These are phyloP conservation scores for Thecophora atra DNA, from an alignment of 2,888 invertebrate species.

Conservation along the genomic window DNA sequence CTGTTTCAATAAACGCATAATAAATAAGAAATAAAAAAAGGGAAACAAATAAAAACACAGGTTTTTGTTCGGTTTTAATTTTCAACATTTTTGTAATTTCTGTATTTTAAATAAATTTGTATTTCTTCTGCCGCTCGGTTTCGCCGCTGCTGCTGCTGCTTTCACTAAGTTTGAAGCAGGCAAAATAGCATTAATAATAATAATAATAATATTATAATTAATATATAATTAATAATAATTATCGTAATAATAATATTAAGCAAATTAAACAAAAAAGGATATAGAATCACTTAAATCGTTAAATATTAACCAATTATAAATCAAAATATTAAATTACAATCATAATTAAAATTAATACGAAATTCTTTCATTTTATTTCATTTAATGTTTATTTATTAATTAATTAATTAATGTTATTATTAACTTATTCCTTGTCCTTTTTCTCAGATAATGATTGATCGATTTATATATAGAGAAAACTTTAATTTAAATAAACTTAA, in stretches of 20 bases:
- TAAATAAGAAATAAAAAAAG: conserved; percentile 2
- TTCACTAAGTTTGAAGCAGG: conserved; percentile 28
- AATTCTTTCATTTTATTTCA: neutral
- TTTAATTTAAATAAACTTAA: conserved; percentile 32
- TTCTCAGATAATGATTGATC: neutral
- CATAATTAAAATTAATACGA: conserved; percentile 22
- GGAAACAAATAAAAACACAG: conserved; percentile 39
- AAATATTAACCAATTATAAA: conserved; percentile 9
- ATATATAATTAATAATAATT: conserved; percentile 32
- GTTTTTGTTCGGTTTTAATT: conserved; percentile 45
- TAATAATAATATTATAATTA: conserved; percentile 30
- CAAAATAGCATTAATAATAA: conserved; percentile 34
- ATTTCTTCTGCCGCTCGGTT: conserved; percentile 32
- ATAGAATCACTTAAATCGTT: conserved; percentile 16
- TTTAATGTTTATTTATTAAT: conserved; percentile 37
- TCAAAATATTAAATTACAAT: conserved; percentile 22
- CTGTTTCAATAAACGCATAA: neutral
- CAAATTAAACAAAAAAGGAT: conserved; percentile 13
- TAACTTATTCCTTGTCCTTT: conserved; percentile 4
- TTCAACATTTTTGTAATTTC: conserved; percentile 51
- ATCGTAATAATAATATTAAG: conserved; percentile 36
- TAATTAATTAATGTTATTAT: conserved; percentile 27
- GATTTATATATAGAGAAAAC: conserved; percentile 39
- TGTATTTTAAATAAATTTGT: conserved; percentile 46
- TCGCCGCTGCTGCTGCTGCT: conserved; percentile 18